Conservation (phyloP, 2,113 vertebrate genomes). For the Hymenochirus boettgeri region DNA sequence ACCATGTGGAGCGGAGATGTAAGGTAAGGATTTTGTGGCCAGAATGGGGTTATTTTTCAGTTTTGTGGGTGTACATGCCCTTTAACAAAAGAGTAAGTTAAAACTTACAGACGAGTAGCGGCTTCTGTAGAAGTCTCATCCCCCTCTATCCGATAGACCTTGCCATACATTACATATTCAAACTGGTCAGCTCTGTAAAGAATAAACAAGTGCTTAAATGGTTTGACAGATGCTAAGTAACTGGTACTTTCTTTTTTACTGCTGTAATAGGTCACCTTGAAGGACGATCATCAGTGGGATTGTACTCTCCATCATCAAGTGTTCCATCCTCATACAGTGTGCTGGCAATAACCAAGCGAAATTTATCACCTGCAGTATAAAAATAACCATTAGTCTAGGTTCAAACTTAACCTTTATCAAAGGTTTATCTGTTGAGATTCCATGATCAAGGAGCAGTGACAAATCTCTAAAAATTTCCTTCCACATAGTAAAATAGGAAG, state of each 20-base stretch:
- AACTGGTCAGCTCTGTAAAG: conserved; percentile 88
- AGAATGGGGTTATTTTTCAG: too few species aligned
- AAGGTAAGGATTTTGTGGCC: too few species aligned
- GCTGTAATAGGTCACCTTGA: conserved; percentile 68
- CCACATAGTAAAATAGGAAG: too few species aligned
- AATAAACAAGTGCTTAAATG: neutral
- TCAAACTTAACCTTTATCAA: too few species aligned
- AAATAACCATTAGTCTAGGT: too few species aligned
- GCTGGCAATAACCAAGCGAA: conserved; percentile 92
- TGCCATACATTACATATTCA: conserved; percentile 98
- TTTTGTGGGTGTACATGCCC: too few species aligned
- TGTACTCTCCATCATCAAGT: conserved; percentile 93
- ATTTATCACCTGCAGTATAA: conserved; percentile 81
- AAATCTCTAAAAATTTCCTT: neutral
- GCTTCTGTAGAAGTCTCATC: conserved; percentile 97
- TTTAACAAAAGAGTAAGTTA: too few species aligned
- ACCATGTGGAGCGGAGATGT: too few species aligned
- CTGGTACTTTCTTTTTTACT: neutral
- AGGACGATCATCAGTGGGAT: conserved; percentile 89
- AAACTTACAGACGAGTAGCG: conserved; percentile 95
- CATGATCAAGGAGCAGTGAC: neutral
- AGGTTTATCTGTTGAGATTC: neutral
- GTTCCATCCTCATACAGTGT: conserved; percentile 96
- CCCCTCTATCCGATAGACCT: conserved; percentile 94
- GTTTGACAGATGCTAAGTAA: neutral